These are phyloP conservation scores for Clitarchus hookeri DNA, from an alignment of 2,888 invertebrate species.

Conservation along the genomic window DNA sequence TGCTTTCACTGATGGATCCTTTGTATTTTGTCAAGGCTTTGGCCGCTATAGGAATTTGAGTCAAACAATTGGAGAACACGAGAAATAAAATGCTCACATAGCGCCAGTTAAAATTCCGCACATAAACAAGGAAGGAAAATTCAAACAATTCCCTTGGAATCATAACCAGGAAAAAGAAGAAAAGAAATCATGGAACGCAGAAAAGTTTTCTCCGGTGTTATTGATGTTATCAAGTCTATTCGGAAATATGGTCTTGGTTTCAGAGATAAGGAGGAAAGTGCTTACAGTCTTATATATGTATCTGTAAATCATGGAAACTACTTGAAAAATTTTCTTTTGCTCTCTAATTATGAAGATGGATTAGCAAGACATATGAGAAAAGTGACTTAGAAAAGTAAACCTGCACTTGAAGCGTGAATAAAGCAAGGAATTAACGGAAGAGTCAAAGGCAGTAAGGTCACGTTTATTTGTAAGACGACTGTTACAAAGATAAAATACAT, in stretches of 20 bases:
- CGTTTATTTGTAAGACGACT: background rate
- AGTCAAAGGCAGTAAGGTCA: background rate
- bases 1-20: no score
- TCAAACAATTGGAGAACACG: background rate
- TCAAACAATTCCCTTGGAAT: no score
- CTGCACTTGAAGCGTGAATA: background rate
- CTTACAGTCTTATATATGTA: background rate
- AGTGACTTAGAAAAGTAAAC: background rate
- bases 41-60: background rate
- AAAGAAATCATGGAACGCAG: background rate
- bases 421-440: background rate
- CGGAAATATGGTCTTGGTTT: background rate
- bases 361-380: background rate
- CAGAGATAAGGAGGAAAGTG: background rate
- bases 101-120: background rate
- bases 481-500: background rate
- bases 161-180: background rate
- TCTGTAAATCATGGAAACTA: background rate
- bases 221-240: background rate
- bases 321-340: background rate
- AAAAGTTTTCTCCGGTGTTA: background rate
- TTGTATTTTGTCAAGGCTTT: background rate
- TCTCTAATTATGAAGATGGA: background rate
- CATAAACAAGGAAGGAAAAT: constrained; percentile 10
- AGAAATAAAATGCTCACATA: constrained; percentile 18